phyloP scores from a whole-genome alignment of 2,113 vertebrate species.

The Gallinago paraguaiae region DNA sequence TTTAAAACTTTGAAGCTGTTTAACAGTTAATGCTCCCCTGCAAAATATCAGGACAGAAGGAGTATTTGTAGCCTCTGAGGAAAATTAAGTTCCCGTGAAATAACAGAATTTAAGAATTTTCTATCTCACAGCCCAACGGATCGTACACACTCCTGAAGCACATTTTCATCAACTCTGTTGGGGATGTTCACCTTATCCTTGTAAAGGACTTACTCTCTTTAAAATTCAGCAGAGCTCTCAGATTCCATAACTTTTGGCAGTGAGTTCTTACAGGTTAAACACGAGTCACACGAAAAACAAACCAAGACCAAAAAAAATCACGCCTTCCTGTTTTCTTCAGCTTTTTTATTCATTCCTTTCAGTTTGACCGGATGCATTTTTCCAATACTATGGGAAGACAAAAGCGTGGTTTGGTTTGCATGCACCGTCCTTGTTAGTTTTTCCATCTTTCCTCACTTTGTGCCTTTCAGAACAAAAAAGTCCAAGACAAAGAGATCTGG shows the following conservation, averaged over 20 bases:
- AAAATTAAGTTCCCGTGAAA: background rate
- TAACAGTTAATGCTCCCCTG: background rate
- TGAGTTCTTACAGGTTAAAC: background rate
- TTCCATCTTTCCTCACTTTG: background rate
- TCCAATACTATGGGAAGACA: background rate
- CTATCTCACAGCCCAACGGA: background rate
- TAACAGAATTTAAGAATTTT: background rate
- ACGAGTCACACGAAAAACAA: background rate
- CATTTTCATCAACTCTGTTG: background rate
- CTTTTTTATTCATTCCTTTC: background rate
- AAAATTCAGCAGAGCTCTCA: background rate
- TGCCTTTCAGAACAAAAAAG: background rate
- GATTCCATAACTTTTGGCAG: background rate
- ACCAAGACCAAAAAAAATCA: background rate
- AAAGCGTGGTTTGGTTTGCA: background rate
- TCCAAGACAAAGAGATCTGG: background rate
- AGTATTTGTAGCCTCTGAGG: background rate
- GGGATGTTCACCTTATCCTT: background rate
- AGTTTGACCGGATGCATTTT: background rate
- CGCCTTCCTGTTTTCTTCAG: background rate
- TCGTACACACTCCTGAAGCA: background rate
- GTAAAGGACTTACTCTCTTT: background rate
- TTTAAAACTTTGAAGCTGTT: background rate
- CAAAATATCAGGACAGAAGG: background rate
- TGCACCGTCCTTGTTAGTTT: background rate